phyloP scores from a whole-genome alignment of 2,113 vertebrate species.

The Notarius quadriscutis region DNA sequence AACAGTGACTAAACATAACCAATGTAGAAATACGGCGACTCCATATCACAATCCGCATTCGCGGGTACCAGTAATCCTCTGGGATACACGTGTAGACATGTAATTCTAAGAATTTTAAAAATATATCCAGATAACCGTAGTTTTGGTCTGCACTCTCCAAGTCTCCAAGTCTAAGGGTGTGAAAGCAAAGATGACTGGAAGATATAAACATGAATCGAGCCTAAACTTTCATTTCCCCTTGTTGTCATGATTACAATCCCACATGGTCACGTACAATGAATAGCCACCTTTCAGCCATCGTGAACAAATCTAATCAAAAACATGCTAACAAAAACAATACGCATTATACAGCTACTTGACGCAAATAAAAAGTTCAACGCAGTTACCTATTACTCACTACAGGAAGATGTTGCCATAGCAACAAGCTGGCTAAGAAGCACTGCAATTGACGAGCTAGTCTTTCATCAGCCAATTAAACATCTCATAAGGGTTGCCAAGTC shows the following conservation, averaged over 20 bases:
- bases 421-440: neutral
- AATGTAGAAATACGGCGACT: too few relatives aligned
- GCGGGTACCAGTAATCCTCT: too few relatives aligned
- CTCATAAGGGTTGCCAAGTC: conserved; percentile 1
- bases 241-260: neutral
- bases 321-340: neutral
- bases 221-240: neutral
- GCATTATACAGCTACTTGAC: neutral
- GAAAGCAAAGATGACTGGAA: neutral
- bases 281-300: neutral
- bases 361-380: neutral
- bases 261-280: neutral
- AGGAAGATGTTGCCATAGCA: conserved; percentile 13
- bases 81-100: too few relatives aligned
- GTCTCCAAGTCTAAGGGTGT: neutral
- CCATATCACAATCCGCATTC: too few relatives aligned
- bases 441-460: conserved; percentile 12
- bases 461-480: conserved; percentile 31
- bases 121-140: too few relatives aligned
- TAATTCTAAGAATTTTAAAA: too few relatives aligned
- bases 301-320: neutral
- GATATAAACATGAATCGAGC: neutral
- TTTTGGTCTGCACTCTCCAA: too few relatives aligned
- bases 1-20: too few relatives aligned
- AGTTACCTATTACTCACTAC: neutral